Evolutionary conservation across 92 coral and sea anemone genomes (phyloP).

Genomic region (Meandrina meandrites): DNA sequence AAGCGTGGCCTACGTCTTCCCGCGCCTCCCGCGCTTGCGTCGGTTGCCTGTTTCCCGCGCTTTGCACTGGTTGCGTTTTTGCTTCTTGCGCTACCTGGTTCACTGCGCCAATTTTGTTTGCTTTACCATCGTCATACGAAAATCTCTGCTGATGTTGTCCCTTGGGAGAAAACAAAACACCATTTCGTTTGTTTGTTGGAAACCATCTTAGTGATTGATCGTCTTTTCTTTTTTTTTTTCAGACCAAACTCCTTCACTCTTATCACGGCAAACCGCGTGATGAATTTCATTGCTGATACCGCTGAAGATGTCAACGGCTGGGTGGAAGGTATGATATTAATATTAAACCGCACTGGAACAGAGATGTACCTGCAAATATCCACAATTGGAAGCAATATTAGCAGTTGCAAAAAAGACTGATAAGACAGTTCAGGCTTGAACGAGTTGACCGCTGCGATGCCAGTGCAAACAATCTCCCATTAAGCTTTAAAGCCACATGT

Average conservation of each 20-base stretch:
- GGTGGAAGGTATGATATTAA: constrained; percentile 91
- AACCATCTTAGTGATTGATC: not conserved
- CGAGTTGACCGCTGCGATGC: not conserved
- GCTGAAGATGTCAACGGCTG: constrained; percentile 84
- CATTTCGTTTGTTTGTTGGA: not conserved
- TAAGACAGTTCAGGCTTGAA: not conserved
- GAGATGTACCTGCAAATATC: no score
- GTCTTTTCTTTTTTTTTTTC: constrained; percentile 38
- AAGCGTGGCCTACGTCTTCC: no score
- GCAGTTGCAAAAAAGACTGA: no score
- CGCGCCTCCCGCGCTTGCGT: no score
- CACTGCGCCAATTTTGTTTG: no score
- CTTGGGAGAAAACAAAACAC: not conserved
- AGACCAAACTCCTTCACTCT: constrained; percentile 93
- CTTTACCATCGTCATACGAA: not conserved
- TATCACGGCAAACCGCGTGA: constrained; percentile 92
- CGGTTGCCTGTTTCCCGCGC: no score
- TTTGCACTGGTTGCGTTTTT: no score
- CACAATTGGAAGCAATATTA: no score
- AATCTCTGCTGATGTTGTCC: not conserved
- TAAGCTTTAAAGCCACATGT: not conserved
- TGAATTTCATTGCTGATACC: constrained; percentile 90
- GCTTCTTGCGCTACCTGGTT: no score
- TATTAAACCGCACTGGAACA: no score
- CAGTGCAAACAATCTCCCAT: not conserved